Conservation (phyloP, 2,113 vertebrate genomes). For the Limanda limanda region DNA sequence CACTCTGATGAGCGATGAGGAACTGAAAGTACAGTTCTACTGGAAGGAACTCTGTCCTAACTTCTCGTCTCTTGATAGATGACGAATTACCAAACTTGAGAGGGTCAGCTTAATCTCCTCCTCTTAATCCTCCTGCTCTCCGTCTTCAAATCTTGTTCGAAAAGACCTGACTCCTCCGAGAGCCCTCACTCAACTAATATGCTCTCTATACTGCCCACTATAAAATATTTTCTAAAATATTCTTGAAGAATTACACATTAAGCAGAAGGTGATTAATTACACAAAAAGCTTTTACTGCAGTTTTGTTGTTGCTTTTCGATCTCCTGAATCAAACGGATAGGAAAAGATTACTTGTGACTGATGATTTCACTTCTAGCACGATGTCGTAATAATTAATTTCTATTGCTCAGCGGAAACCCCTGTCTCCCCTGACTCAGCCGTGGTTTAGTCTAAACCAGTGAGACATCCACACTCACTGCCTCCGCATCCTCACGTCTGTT, state of each 20-base stretch:
- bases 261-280: no score
- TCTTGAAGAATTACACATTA: no score
- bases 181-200: neutral
- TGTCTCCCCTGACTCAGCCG: conserved; percentile 52
- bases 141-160: neutral
- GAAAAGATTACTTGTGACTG: conserved; percentile 1
- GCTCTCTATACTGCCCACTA: neutral
- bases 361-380: conserved; percentile 34
- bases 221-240: neutral
- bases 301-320: neutral
- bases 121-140: neutral
- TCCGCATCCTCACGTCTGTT: conserved; percentile 2
- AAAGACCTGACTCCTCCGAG: neutral
- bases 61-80: neutral
- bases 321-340: neutral
- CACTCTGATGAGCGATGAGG: neutral
- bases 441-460: conserved; percentile 37
- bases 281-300: conserved; percentile 5
- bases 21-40: neutral
- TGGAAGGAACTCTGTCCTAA: neutral
- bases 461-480: conserved; percentile 22
- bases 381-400: conserved; percentile 24
- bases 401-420: neutral
- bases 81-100: neutral
- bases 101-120: neutral